Conservation (phyloP, 1,140 invertebrate species). For the Pseudomyrmex concolor region DNA sequence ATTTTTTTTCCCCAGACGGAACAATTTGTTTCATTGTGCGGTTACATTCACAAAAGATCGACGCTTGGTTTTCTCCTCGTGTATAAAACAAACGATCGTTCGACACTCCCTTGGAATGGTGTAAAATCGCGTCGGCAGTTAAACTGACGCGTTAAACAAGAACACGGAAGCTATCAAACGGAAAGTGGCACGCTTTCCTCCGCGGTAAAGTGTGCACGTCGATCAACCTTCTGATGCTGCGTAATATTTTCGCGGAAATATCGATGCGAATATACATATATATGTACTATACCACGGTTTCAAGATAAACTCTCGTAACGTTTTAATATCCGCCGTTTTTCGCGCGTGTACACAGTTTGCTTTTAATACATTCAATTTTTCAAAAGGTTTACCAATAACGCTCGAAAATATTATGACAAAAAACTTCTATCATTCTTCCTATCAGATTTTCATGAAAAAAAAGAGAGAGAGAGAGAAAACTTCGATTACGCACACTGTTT, state of each 20-base stretch:
- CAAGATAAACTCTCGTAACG: conserved; percentile 13
- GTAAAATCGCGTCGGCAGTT: conserved; percentile 42
- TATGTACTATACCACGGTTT: background rate
- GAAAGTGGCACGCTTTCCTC: conserved; percentile 34
- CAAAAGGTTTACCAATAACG: background rate
- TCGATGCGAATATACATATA: background rate
- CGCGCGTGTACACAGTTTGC: background rate
- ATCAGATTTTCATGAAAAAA: background rate
- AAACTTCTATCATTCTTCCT: background rate
- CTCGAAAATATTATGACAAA: no score
- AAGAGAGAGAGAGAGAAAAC: background rate
- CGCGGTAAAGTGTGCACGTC: conserved; percentile 20
- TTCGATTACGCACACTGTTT: background rate
- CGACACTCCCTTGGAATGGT: conserved; percentile 11
- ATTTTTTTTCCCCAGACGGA: background rate
- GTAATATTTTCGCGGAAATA: conserved; percentile 40
- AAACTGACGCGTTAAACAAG: conserved; percentile 37
- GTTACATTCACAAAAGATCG: background rate
- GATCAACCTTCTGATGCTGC: conserved; percentile 39
- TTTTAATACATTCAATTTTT: background rate
- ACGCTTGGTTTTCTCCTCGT: background rate
- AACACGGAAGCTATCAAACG: conserved; percentile 28
- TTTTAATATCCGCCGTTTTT: conserved; percentile 45
- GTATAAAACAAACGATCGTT: conserved; percentile 20
- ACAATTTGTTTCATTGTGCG: conserved; percentile 28